Conservation (phyloP, 2,797 vertebrate genomes). For the Pterois miles region DNA sequence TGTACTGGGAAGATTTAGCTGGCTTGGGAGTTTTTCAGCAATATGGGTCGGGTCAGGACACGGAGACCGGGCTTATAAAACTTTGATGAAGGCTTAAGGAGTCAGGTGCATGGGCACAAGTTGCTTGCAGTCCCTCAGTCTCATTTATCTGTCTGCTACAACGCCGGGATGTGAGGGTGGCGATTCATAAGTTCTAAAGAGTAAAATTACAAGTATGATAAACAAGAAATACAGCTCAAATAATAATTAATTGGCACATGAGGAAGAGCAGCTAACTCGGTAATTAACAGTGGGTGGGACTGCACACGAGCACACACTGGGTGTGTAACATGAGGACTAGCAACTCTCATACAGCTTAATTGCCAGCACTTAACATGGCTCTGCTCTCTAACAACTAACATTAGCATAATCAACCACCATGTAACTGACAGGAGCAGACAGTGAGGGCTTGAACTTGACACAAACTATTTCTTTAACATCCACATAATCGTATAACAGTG, state of each 20-base stretch:
- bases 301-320: not conserved
- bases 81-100: not conserved
- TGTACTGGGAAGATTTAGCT: not conserved
- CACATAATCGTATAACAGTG: not conserved
- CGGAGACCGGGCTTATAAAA: not conserved
- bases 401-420: not conserved
- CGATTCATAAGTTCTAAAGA: not conserved
- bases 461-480: not conserved
- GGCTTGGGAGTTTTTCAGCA: not conserved
- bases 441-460: not conserved
- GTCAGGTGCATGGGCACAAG: not conserved
- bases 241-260: not conserved
- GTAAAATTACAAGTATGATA: not conserved
- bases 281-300: not conserved
- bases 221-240: not conserved
- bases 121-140: not conserved
- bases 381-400: not conserved
- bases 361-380: not conserved
- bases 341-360: not conserved
- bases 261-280: not conserved
- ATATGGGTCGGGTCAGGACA: not conserved
- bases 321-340: not conserved
- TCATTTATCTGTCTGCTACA: not conserved
- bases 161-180: not conserved
- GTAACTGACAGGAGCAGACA: not conserved